Conservation (phyloP, 2,113 vertebrate species). For the Porphyrio hochstetteri region DNA sequence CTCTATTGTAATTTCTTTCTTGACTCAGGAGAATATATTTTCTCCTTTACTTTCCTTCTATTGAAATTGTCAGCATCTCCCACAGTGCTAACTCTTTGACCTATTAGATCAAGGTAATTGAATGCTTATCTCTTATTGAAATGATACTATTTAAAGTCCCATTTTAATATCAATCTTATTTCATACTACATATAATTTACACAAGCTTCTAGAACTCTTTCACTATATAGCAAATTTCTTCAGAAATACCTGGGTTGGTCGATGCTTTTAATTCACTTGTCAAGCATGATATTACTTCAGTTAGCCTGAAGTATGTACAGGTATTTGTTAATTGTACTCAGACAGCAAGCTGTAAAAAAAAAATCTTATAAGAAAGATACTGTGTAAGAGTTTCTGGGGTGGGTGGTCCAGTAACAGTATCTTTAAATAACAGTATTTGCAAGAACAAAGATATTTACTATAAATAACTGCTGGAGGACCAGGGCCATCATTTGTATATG, state of each 20-base stretch:
- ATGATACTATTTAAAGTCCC: neutral
- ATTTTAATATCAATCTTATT: neutral
- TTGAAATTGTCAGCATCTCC: neutral
- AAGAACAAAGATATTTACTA: neutral
- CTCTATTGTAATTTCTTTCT: neutral
- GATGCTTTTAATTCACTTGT: neutral
- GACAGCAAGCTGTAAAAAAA: neutral
- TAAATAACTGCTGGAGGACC: neutral
- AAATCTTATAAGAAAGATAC: neutral
- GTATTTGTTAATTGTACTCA: neutral
- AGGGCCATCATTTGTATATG: neutral
- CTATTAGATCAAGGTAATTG: neutral
- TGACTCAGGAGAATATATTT: neutral
- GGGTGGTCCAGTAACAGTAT: neutral
- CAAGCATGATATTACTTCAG: neutral
- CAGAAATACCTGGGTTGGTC: neutral
- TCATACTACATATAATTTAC: neutral
- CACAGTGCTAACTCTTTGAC: neutral
- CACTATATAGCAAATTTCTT: neutral
- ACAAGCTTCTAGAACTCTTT: neutral
- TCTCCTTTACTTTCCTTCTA: neutral
- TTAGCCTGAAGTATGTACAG: neutral
- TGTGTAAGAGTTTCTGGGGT: neutral
- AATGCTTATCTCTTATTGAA: conserved; percentile 17
- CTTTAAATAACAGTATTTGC: neutral